phyloP scores from a whole-genome alignment of 2,113 vertebrate genomes.

The Chunga burmeisteri region DNA sequence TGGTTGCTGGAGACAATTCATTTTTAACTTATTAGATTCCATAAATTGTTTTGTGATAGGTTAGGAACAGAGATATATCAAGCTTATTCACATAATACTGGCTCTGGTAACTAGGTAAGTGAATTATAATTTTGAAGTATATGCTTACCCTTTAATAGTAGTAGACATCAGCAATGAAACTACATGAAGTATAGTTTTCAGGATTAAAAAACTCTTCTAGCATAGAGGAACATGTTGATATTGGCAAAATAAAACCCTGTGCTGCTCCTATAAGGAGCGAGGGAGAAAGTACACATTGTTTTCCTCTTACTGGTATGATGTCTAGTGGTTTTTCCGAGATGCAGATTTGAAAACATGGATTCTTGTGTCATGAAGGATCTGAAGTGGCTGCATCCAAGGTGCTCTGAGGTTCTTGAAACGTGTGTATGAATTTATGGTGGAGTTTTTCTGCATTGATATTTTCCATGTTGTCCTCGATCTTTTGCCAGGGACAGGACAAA shows the following conservation, averaged over 20 bases:
- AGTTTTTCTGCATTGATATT: neutral
- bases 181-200: neutral
- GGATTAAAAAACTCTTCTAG: neutral
- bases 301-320: neutral
- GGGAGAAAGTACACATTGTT: fast-evolving
- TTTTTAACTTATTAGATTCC: slow-evolving; percentile 69
- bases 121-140: slow-evolving; percentile 53
- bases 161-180: neutral
- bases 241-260: neutral
- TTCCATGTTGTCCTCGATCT: neutral
- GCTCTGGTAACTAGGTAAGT: slow-evolving; percentile 53
- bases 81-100: slow-evolving; percentile 46
- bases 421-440: neutral
- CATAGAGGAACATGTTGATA: neutral
- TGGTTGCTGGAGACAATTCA: slow-evolving; percentile 49
- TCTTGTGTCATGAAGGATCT: neutral
- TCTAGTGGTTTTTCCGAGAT: neutral
- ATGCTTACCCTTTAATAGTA: slow-evolving; percentile 11
- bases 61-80: slow-evolving; percentile 51
- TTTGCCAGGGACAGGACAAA: neutral
- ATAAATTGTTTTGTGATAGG: slow-evolving; percentile 67
- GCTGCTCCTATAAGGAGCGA: neutral
- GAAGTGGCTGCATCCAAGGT: neutral
- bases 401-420: neutral
- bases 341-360: neutral